These are phyloP conservation scores for Chlamydotis undulata DNA, from an alignment of 2,113 vertebrate genomes.

Conservation along the genomic window DNA sequence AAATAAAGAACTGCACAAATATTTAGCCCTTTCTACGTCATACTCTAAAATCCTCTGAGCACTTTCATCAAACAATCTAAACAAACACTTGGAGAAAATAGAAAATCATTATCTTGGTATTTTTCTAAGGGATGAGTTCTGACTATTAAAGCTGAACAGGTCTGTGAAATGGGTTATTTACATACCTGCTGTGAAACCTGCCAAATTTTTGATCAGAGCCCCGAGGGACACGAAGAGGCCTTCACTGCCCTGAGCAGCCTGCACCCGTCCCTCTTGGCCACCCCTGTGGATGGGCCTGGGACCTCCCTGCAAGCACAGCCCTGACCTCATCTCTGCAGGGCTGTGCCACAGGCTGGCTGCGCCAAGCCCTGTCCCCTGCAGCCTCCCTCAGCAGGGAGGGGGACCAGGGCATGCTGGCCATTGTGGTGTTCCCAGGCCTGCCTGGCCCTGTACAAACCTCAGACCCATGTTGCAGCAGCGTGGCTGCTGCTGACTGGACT, in stretches of 20 bases:
- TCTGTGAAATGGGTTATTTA: neutral
- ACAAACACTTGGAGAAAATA: neutral
- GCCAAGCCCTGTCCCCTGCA: neutral
- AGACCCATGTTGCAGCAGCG: accelerated
- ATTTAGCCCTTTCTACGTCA: neutral
- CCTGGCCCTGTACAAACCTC: neutral
- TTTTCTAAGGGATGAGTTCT: neutral
- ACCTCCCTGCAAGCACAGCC: neutral
- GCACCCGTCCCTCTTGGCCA: accelerated
- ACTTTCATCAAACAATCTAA: neutral
- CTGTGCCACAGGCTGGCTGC: neutral
- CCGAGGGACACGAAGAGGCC: neutral
- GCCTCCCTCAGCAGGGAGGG: accelerated
- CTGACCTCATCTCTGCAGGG: neutral
- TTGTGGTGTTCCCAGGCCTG: accelerated
- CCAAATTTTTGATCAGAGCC: neutral
- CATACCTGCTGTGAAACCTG: neutral
- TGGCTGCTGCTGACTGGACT: neutral
- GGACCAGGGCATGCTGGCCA: accelerated
- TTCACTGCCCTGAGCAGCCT: neutral
- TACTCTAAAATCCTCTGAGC: neutral
- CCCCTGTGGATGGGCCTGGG: accelerated
- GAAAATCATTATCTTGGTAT: neutral
- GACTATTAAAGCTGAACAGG: neutral
- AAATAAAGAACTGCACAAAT: neutral